Base-by-base conservation (phyloP, 53 echinoderm and acorn worm species). In the Arbacia lixula region DNA sequence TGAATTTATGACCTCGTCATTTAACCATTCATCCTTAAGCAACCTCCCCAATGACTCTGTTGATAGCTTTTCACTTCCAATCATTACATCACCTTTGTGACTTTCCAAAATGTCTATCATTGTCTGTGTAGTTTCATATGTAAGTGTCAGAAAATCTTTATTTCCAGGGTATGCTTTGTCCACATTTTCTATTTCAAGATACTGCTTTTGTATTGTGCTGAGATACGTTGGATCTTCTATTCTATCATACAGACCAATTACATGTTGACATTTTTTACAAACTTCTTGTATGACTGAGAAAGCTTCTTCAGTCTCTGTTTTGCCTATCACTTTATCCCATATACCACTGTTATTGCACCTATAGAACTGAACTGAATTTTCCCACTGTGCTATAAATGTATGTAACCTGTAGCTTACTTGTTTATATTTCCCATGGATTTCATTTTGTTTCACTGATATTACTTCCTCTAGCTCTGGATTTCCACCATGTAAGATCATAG, bases 1-100 rank as follows among this genome's bases (percentile, higher is more conserved):
- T 11, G 64, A 8, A n/a, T 64, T 64, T 3, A 64, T 64, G 33
- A 64, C n/a, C 32, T 64, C 30, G 31, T 64, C 64, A 64, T 64
- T 64, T 29, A 64, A 64, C 64, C 64, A 64, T 31, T 64, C 33
- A 31, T 64, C n/a, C 5, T 64, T 31, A 8, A 64, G 9, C 19
- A 64, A 9, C n/a, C 64, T 64, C 5, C 32, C 30, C 64, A 64
- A 6, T 12, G 64, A 64, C 33, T 6, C 9, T 32, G 6, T 4
- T 3, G 6, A 6, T 19, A 64, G 6, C 9, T 29, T 64, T 64
- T 64, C 64, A 64, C 33, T 12, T 19, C 64, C 64, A 12, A 64
- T 19, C 33, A 5, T 8, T 11, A 64, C 31, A 29, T 5, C 9
- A 12, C 30, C 64, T 30, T 64, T 31, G 64, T 64, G 32, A 6